Conservation (phyloP, 2,888 invertebrate genomes). For the Dusona sp. region DNA sequence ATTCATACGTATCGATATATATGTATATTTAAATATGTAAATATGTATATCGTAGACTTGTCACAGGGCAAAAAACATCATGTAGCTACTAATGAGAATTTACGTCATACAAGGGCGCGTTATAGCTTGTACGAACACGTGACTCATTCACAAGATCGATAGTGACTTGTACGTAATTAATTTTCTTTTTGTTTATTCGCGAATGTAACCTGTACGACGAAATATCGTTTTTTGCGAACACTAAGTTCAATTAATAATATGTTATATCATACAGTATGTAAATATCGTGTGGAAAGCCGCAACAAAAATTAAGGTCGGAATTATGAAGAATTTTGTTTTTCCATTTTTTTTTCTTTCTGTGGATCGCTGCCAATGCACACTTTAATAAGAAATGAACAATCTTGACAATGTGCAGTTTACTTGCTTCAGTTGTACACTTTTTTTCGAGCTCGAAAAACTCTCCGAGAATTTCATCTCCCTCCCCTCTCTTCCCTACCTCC, state of each 20-base stretch:
- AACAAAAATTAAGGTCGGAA: neutral
- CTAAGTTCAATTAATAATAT: neutral
- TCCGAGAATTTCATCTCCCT: constrained; percentile 52
- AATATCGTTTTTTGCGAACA: neutral
- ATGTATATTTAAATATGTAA: neutral
- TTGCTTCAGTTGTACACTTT: neutral
- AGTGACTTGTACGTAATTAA: neutral
- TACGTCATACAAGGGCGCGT: constrained; percentile 7
- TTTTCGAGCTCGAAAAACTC: constrained; percentile 22
- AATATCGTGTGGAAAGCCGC: neutral
- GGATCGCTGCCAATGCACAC: neutral
- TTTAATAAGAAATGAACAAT: neutral
- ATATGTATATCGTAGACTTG: constrained; percentile 17
- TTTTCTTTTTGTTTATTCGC: neutral
- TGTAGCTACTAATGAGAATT: constrained; percentile 24
- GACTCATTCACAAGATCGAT: constrained; percentile 18
- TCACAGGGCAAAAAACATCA: neutral
- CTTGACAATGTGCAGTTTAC: neutral
- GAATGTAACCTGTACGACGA: neutral
- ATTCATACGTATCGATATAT: constrained; percentile 10
- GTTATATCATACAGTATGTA: neutral
- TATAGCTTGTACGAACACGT: constrained; percentile 6
- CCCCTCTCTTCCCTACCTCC: neutral
- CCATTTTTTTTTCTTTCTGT: neutral
- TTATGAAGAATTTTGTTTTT: neutral